phyloP scores from a whole-genome alignment of 2,113 vertebrate species.

The Onychostoma macrolepis region DNA sequence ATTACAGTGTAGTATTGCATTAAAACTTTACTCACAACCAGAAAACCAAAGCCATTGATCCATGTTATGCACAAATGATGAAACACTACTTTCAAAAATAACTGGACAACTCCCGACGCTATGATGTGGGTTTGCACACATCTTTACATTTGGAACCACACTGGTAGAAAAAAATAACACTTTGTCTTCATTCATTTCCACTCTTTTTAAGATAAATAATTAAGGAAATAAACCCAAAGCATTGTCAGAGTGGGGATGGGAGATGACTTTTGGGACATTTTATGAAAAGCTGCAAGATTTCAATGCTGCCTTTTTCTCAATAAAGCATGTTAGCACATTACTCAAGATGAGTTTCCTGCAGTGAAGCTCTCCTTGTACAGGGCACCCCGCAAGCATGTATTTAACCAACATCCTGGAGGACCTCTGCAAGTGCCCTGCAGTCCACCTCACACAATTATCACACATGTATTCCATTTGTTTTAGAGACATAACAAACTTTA shows the following conservation, averaged over 20 bases:
- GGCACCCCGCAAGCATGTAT: background rate
- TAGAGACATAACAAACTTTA: conserved; percentile 57
- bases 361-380: background rate
- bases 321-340: conserved; percentile 17
- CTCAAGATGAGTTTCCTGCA: conserved; percentile 29
- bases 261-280: background rate
- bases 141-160: background rate
- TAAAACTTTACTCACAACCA: conserved; percentile 28
- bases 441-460: conserved; percentile 42
- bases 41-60: conserved; percentile 12
- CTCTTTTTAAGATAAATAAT: background rate
- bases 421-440: conserved; percentile 35
- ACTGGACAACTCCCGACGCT: background rate
- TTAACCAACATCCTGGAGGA: conserved; percentile 43
- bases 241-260: background rate
- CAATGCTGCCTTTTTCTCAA: background rate
- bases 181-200: background rate
- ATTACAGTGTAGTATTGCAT: conserved; percentile 35
- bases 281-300: background rate
- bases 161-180: background rate
- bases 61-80: background rate
- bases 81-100: conserved; percentile 29
- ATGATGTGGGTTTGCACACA: conserved; percentile 25
- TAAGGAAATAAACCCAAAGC: background rate
- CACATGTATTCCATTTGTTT: conserved; percentile 59